Percentiles rank a stretch among this genome's conserved stretches.
Conservation (phyloP, 2,888 invertebrate genomes). For the Ditylenchus weischeri region DNA sequence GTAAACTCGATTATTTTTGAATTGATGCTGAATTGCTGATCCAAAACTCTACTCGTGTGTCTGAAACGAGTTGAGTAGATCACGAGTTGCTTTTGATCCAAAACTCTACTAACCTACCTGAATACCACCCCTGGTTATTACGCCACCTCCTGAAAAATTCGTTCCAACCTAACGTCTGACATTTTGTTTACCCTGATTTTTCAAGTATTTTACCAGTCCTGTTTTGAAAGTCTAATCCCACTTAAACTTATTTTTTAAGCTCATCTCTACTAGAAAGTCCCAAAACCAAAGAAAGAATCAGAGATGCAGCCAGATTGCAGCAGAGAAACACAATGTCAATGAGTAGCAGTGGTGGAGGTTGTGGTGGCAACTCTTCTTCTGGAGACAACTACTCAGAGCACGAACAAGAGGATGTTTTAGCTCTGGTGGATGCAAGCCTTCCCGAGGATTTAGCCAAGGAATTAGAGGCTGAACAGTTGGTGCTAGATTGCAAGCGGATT, state of each 20-base stretch:
- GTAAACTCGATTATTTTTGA: no score
- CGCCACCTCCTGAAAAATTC: no score
- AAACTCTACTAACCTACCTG: no score
- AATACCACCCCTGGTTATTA: no score
- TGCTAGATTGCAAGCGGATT: slow-evolving; percentile 26
- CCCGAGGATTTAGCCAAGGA: slow-evolving; percentile 31
- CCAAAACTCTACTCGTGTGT: no score
- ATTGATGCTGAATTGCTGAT: no score
- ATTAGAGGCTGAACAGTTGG: slow-evolving; percentile 30
- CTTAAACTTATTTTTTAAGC: slow-evolving; percentile 12
- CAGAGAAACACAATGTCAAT: slow-evolving; percentile 5
- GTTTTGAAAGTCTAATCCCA: no score
- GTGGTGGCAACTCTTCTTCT: slow-evolving; percentile 8
- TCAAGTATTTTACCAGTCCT: no score
- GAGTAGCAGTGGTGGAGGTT: not conserved
- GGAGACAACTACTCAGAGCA: slow-evolving; percentile 24
- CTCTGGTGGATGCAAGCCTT: slow-evolving; percentile 11
- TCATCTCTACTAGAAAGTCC: slow-evolving; percentile 26
- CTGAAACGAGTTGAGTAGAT: no score
- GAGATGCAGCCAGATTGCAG: slow-evolving; percentile 29
- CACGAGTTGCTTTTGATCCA: no score
- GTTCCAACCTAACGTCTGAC: no score
- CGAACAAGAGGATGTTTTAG: not conserved
- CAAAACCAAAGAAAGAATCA: slow-evolving; percentile 26
- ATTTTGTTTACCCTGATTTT: no score